Evolutionary conservation across 1,140 invertebrate species (phyloP).

Genomic region (Cherax quadricarinatus): DNA sequence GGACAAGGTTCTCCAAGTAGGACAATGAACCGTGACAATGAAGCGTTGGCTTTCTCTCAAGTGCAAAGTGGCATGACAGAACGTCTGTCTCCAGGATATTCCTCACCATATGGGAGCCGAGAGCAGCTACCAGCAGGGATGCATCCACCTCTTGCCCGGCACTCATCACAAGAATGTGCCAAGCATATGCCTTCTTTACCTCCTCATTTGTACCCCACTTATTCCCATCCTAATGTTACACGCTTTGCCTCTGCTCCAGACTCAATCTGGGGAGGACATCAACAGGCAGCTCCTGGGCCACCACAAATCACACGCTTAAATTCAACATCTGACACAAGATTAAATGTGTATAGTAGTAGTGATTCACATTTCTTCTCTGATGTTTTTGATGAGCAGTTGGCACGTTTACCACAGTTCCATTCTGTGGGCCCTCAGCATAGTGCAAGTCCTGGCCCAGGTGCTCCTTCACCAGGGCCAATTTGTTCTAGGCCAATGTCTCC

Average conservation of each 20-base stretch:
- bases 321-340: slow-evolving; percentile 77
- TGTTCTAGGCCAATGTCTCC: slow-evolving; percentile 74
- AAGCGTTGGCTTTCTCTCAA: slow-evolving; percentile 16
- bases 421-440: slow-evolving; percentile 11
- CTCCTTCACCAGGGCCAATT: slow-evolving; percentile 72
- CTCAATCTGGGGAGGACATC: slow-evolving; percentile 79
- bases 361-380: slow-evolving; percentile 64
- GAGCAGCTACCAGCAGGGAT: slow-evolving; percentile 48
- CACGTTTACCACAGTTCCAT: slow-evolving; percentile 30
- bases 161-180: slow-evolving; percentile 54
- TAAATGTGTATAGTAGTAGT: slow-evolving; percentile 67
- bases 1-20: slow-evolving; percentile 63
- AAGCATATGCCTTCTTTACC: slow-evolving; percentile 57
- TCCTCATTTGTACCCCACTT: slow-evolving; percentile 60
- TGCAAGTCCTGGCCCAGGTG: slow-evolving; percentile 47
- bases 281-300: slow-evolving; percentile 55
- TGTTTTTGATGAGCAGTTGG: slow-evolving; percentile 71
- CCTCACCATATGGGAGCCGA: slow-evolving; percentile 60
- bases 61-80: slow-evolving; percentile 11
- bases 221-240: slow-evolving; percentile 81
- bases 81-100: slow-evolving; percentile 45
- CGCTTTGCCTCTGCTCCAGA: slow-evolving; percentile 89
- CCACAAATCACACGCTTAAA: slow-evolving; percentile 75
- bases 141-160: slow-evolving; percentile 56
- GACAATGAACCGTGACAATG: slow-evolving; percentile 21